Evolutionary conservation across 2,888 invertebrate species (phyloP).

Genomic region (Tineola bisselliella): DNA sequence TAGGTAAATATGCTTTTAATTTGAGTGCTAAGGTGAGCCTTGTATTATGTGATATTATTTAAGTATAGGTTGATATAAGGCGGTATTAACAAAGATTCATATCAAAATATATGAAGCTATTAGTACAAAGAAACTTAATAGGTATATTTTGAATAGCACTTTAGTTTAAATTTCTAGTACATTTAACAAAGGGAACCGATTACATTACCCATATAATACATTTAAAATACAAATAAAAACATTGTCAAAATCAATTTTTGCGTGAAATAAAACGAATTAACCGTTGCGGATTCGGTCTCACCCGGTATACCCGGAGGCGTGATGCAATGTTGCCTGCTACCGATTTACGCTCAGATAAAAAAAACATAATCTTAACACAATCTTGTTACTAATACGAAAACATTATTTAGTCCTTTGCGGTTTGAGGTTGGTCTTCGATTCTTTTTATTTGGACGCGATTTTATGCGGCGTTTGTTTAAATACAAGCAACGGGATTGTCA

Average conservation of each 20-base stretch:
- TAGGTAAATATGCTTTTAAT: conserved; percentile 18
- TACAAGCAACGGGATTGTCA: too few species aligned
- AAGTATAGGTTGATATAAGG: background rate
- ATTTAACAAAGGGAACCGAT: background rate
- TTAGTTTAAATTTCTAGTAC: background rate
- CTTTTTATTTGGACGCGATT: background rate
- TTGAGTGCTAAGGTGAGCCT: conserved; percentile 14
- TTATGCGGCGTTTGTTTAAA: background rate
- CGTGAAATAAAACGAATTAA: conserved; percentile 11
- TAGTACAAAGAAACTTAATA: too few species aligned
- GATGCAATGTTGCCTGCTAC: conserved; percentile 9
- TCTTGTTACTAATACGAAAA: conserved; percentile 13
- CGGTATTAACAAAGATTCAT: background rate
- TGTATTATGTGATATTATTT: background rate
- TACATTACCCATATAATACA: background rate
- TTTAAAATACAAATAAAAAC: background rate
- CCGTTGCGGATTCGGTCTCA: background rate
- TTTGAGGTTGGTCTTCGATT: background rate
- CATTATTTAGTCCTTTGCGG: conserved; percentile 8
- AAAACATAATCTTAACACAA: conserved; percentile 11
- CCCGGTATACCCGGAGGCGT: background rate
- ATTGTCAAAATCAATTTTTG: conserved; percentile 4
- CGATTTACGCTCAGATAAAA: conserved; percentile 20
- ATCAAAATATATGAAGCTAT: too few species aligned
- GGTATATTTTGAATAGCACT: background rate